Evolutionary conservation across 2,888 invertebrate species (phyloP), one percentile per base, ranked within the genome.

Genomic region (Acleris cristana): DNA sequence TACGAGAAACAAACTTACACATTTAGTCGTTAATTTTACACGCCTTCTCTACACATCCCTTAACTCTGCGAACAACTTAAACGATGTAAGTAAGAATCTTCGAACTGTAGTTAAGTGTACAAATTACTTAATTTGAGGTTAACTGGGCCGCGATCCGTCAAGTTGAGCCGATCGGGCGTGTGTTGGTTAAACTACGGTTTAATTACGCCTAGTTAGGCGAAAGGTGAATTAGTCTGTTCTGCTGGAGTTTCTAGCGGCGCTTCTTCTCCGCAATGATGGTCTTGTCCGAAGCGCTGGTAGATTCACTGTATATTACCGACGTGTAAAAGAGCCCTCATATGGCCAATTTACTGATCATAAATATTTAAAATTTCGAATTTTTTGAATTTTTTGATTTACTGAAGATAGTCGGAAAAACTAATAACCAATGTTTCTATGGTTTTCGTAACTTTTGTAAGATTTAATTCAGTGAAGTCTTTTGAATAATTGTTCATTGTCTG

Each of bases 41-140:
- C 14, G n/a, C 5, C 40, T 18, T 7, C 16, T 65, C 60, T 48
- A 54, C 12, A 2, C 18, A 18, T 23, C 45, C 18, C 53, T 53
- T 48, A 67, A 63, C 34, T 57, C 57, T 58, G 49, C 26, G 21
- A 19, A 44, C 73, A 85, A 84, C 85, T 87, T 78, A 82, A 87
- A 81, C 82, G 81, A 81, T 77, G 80, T 82, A 79, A 85, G 87
- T 87, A 89, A 90, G 89, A 89, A 90, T 90, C 89, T 87, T 87
- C 88, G 85, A 90, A 91, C 89, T 91, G 90, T 91, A 91, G 89
- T 92, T 92, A 92, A 90, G 90, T 90, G 88, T 88, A 90, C 92
- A 92, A 92, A 92, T 92, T 92, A 91, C 92, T 92, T 92, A 92
- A 92, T 92, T 91, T 87, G 84, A 89, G 90, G 91, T 89, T 89